Evolutionary conservation across 1,140 invertebrate genomes (phyloP).

Genomic region (honey bee (Apis mellifera)): DNA sequence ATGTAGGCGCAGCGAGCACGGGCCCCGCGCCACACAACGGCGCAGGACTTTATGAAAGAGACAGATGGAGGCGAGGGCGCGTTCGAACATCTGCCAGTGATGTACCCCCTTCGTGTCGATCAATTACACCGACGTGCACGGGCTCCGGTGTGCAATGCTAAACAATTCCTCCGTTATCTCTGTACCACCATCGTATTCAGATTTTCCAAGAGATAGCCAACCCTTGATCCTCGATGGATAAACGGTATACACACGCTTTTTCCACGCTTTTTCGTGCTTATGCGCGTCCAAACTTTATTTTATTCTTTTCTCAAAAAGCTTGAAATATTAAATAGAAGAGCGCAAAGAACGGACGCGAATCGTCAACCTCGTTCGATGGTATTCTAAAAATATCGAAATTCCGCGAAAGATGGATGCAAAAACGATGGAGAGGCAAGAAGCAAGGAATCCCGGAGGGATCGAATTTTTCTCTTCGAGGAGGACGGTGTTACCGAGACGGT

Average conservation of each 20-base stretch:
- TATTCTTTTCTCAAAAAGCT: too few species aligned
- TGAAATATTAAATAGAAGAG: too few species aligned
- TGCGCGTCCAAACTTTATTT: too few species aligned
- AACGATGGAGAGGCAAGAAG: not conserved
- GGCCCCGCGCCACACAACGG: constrained; percentile 21
- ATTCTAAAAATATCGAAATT: not conserved
- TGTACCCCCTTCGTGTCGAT: constrained; percentile 72
- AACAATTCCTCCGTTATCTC: constrained; percentile 14
- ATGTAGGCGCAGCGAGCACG: constrained; percentile 21
- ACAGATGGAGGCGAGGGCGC: constrained; percentile 71
- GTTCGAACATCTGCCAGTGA: constrained; percentile 73
- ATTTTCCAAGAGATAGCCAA: not conserved
- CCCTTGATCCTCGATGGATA: not conserved
- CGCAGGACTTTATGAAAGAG: constrained; percentile 65
- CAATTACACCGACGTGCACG: constrained; percentile 64
- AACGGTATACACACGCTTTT: too few species aligned
- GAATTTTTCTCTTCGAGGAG: not conserved
- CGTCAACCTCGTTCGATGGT: too few species aligned
- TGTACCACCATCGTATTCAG: not conserved
- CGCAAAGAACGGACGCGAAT: too few species aligned
- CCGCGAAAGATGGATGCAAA: not conserved
- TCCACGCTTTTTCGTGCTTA: too few species aligned
- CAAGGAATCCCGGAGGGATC: not conserved
- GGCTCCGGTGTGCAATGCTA: constrained; percentile 6
- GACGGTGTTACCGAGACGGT: not conserved